Conservation (phyloP, 1,140 invertebrate genomes). For the Sweltsa coloradensis region DNA sequence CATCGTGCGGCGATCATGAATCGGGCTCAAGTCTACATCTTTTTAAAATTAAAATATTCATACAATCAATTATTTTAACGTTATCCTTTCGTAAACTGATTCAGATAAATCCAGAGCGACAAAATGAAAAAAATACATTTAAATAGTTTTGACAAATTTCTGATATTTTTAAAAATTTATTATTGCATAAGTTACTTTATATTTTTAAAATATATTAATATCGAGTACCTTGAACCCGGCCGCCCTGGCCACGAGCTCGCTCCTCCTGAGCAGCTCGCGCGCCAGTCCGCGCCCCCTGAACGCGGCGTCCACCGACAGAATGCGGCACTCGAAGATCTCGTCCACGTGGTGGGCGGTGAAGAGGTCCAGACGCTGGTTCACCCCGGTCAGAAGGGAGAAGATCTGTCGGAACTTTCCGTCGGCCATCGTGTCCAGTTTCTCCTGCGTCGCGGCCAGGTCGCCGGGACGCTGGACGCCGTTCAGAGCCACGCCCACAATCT, state of each 20-base stretch:
- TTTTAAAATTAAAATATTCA: too few relatives aligned
- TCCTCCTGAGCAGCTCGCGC: conserved; percentile 49
- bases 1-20: too few relatives aligned
- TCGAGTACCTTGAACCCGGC: conserved; percentile 50
- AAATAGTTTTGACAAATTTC: too few relatives aligned
- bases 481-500: conserved; percentile 52
- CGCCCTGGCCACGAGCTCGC: conserved; percentile 47
- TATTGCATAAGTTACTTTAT: neutral
- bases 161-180: neutral
- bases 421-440: conserved; percentile 38
- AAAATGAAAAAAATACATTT: too few relatives aligned
- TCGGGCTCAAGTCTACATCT: too few relatives aligned
- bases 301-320: conserved; percentile 56
- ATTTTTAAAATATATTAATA: neutral
- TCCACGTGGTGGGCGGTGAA: conserved; percentile 51
- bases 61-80: too few relatives aligned
- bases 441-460: conserved; percentile 41
- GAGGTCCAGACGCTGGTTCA: conserved; percentile 45
- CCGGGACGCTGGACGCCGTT: conserved; percentile 45
- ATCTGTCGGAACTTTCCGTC: conserved; percentile 52
- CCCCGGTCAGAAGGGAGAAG: conserved; percentile 46
- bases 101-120: too few relatives aligned
- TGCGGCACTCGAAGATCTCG: conserved; percentile 64
- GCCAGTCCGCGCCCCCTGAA: conserved; percentile 58
- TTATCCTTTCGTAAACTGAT: too few relatives aligned